Percentiles rank a stretch among this genome's conserved stretches.
Evolutionary conservation across 2,113 vertebrate species (phyloP).

Genomic region (Indicator indicator): DNA sequence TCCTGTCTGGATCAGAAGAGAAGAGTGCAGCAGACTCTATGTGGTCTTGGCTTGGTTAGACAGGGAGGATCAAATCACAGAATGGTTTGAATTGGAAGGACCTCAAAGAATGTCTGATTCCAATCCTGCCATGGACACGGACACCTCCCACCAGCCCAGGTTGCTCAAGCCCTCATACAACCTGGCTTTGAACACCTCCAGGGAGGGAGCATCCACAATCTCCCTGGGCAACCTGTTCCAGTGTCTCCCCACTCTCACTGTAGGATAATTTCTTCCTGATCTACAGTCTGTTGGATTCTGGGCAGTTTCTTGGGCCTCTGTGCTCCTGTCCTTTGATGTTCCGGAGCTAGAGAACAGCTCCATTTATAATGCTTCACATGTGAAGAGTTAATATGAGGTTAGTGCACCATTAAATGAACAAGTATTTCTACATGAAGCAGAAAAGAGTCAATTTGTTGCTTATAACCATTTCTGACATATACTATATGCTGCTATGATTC

Average conservation of each 20-base stretch:
- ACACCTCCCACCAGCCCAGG: too few relatives aligned
- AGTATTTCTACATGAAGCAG: background rate
- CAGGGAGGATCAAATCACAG: background rate
- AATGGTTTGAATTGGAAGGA: too few relatives aligned
- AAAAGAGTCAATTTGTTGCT: background rate
- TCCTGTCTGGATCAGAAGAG: background rate
- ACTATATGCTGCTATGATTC: background rate
- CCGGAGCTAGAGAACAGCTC: background rate
- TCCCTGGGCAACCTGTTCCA: too few relatives aligned
- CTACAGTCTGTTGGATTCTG: background rate
- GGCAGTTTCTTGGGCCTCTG: background rate
- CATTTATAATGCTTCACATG: accelerated
- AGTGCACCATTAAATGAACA: background rate
- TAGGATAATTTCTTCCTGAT: too few relatives aligned
- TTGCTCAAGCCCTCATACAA: too few relatives aligned
- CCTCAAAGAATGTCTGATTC: too few relatives aligned
- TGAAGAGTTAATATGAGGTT: background rate
- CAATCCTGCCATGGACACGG: too few relatives aligned
- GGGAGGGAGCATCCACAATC: too few relatives aligned
- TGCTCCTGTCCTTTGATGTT: background rate
- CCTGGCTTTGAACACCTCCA: too few relatives aligned
- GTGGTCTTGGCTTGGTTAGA: background rate
- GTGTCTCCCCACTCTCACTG: too few relatives aligned
- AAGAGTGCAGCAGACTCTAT: background rate
- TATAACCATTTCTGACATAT: background rate